A percentile compares a stretch with the other conserved stretches of the same genome.
Evolutionary conservation across 2,888 invertebrate genomes (phyloP).

Genomic region (Pherbina coryleti): DNA sequence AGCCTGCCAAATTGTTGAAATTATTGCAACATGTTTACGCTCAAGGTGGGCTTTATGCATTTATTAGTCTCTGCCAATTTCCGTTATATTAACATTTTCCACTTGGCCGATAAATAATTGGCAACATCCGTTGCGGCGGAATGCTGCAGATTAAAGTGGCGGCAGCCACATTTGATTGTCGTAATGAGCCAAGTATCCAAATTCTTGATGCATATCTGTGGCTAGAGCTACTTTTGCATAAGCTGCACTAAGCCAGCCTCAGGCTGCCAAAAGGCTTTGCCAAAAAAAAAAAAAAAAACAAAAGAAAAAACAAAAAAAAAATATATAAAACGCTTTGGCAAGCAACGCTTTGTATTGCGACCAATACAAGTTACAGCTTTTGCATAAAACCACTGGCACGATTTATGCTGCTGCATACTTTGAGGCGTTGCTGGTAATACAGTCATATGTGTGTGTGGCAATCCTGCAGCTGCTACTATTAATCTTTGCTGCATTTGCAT

Average conservation of each 20-base stretch:
- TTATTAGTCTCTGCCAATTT: neutral
- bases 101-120: conserved; percentile 27
- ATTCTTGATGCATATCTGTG: neutral
- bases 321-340: no score
- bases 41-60: neutral
- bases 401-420: conserved; percentile 6
- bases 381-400: neutral
- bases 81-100: neutral
- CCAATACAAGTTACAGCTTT: neutral
- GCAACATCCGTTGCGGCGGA: conserved; percentile 2
- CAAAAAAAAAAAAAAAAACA: neutral
- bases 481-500: conserved; percentile 11
- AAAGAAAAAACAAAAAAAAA: neutral
- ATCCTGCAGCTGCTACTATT: neutral
- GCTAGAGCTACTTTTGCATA: neutral
- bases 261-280: neutral
- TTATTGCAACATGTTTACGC: neutral
- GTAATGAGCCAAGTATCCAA: conserved; percentile 3
- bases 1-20: neutral
- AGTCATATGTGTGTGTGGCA: conserved; percentile 19
- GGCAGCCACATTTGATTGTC: neutral
- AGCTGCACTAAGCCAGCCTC: neutral
- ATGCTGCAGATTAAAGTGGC: neutral
- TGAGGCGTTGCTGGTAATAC: conserved; percentile 20
- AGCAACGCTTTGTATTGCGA: no score